A percentile compares a stretch with the other conserved stretches of the same genome.
These are phyloP conservation scores for Dolichoris vasculosae DNA, from an alignment of 1,140 invertebrate genomes.

Conservation along the genomic window DNA sequence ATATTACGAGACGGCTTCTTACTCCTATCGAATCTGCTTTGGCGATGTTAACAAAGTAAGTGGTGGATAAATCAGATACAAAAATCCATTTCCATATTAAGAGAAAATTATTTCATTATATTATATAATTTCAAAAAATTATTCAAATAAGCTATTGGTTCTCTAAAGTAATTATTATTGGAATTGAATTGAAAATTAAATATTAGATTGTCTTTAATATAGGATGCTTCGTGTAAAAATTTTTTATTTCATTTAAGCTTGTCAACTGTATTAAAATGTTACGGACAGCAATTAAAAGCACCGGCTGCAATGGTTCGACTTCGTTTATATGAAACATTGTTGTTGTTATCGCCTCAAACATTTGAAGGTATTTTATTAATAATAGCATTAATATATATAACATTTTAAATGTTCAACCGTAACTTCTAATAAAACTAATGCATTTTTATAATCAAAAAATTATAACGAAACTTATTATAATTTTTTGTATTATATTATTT, in stretches of 20 bases:
- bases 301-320: slow-evolving; percentile 93
- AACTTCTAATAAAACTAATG: too few species aligned
- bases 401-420: not conserved
- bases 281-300: slow-evolving; percentile 95
- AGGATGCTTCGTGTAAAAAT: not conserved
- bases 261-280: slow-evolving; percentile 90
- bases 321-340: slow-evolving; percentile 92
- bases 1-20: slow-evolving; percentile 89
- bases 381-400: slow-evolving; percentile 11
- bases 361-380: slow-evolving; percentile 81
- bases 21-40: slow-evolving; percentile 95
- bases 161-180: not conserved
- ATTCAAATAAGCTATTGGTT: not conserved
- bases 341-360: slow-evolving; percentile 86
- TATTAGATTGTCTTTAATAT: not conserved
- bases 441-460: too few species aligned
- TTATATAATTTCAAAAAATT: too few species aligned
- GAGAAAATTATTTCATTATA: not conserved
- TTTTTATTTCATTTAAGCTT: slow-evolving; percentile 77
- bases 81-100: too few species aligned
- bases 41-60: slow-evolving; percentile 94
- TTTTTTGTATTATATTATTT: slow-evolving; percentile 1
- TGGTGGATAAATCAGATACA: slow-evolving; percentile 46
- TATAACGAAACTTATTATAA: slow-evolving; percentile 30
- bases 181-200: not conserved